These are phyloP conservation scores for Bubo blakistoni DNA, from an alignment of 2,113 vertebrate genomes.

Conservation along the genomic window DNA sequence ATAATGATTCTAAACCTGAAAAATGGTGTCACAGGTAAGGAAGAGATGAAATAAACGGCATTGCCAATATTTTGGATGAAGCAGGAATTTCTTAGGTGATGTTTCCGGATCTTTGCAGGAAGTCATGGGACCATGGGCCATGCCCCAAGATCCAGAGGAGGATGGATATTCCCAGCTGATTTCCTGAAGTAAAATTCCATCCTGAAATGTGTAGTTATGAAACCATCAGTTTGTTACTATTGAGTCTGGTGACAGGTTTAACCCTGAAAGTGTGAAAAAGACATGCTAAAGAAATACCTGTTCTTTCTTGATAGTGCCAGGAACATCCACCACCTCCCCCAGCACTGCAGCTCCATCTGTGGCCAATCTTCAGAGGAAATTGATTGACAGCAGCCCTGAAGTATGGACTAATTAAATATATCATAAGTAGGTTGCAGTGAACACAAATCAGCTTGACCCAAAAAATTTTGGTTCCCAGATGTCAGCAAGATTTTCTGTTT, in stretches of 20 bases:
- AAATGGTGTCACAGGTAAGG: neutral
- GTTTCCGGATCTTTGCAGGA: neutral
- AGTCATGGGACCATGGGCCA: rapidly evolving
- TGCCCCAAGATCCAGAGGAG: neutral
- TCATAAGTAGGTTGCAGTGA: constrained; percentile 45
- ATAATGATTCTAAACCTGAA: neutral
- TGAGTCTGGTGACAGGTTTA: neutral
- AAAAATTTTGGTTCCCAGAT: constrained; percentile 37
- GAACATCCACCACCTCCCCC: neutral
- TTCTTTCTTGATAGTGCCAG: neutral
- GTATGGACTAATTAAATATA: constrained; percentile 50
- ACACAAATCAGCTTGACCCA: constrained; percentile 39
- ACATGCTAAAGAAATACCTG: neutral
- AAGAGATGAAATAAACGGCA: neutral
- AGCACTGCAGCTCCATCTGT: neutral
- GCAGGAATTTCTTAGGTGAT: neutral
- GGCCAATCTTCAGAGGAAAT: neutral
- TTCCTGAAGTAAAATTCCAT: neutral
- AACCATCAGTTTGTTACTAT: neutral
- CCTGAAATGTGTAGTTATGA: neutral
- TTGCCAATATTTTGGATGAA: neutral
- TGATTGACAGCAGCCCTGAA: constrained; percentile 42
- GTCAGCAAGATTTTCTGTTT: constrained; percentile 35
- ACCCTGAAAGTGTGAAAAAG: neutral
- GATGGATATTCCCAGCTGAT: neutral